Base-by-base conservation (phyloP, 1,140 invertebrate species). In the Amyelois transitella region DNA sequence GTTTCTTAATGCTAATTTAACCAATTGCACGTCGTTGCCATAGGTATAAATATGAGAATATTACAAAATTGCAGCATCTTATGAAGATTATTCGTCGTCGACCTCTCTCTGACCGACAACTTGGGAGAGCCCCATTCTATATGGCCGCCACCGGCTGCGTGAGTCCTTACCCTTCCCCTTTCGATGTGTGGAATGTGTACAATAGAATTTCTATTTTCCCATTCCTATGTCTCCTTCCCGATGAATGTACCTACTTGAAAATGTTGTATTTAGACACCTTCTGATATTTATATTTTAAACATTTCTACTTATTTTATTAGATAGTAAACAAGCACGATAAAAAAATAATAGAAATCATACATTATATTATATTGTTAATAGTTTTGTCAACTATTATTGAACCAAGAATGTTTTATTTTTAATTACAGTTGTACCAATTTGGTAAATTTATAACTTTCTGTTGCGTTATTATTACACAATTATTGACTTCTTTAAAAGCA, bases 81-180 rank as follows among this genome's bases (percentile, higher is more conserved):
- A 88, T 88, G 90, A 91, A 86, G 89, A 90, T 81, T 90, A 90
- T 88, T 90, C 90, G 73, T 91, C 90, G 77, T 90, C 90, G 75
- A 91, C 90, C 58, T 91, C 90, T 77, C 89, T 91, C 76, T 91
- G 90, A 86, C 85, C 75, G 75, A 73, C 72, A 64, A 64, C 77
- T 68, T 79, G 74, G 79, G 81, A 81, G 72, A 79, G 81, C 81
- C 77, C 82, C 75, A 77, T 80, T 75, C 66, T 75, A 63, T 71
- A 69, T 66, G 76, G 77, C 76, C 75, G 63, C 60, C 77, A 66
- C 67, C 66, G 82, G 73, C 79, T 84, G 76, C 77, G 83, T 88
- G 82, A 86, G 83, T 86, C 73, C 75, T 72, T 66, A 60, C 62
- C 69, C 69, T 73, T 76, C 73, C 77, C 78, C 66, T 82, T 71